phyloP scores from a whole-genome alignment of 2,113 vertebrate genomes.

The Clarias batrachus region DNA sequence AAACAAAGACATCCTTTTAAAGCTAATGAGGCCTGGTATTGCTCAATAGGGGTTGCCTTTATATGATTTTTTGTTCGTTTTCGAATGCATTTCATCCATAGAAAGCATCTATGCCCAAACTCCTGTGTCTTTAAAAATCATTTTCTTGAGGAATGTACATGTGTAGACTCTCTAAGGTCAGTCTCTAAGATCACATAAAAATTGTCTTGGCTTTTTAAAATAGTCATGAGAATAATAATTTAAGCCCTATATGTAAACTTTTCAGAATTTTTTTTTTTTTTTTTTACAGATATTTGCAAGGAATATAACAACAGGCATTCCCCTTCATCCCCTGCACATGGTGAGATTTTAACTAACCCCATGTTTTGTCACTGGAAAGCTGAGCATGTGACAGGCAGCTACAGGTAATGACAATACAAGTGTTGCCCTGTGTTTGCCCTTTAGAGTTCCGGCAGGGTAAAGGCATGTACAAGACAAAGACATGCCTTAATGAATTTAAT shows the following conservation, averaged over 20 bases:
- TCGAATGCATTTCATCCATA: background rate
- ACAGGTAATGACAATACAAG: slow-evolving; percentile 6
- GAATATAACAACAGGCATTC: background rate
- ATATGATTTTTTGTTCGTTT: background rate
- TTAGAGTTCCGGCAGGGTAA: background rate
- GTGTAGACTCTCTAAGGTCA: background rate
- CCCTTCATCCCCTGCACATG: background rate
- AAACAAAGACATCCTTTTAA: background rate
- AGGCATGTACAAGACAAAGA: slow-evolving; percentile 15
- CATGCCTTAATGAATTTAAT: slow-evolving; percentile 6
- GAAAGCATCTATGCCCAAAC: background rate
- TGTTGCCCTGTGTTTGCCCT: slow-evolving; percentile 23
- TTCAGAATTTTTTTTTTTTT: background rate
- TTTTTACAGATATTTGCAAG: slow-evolving; percentile 6
- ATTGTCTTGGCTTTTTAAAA: background rate
- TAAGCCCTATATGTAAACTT: background rate
- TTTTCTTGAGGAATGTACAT: background rate
- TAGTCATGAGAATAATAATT: background rate
- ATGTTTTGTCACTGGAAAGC: slow-evolving; percentile 11
- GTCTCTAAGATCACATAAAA: background rate
- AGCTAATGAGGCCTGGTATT: background rate
- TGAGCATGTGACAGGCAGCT: background rate
- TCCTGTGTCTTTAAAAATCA: background rate
- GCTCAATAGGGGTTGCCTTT: background rate
- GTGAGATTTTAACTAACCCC: slow-evolving; percentile 12